A percentile compares a stretch with the other conserved stretches of the same genome.
Conservation (phyloP, 2,113 vertebrate species). For the Progne subis region DNA sequence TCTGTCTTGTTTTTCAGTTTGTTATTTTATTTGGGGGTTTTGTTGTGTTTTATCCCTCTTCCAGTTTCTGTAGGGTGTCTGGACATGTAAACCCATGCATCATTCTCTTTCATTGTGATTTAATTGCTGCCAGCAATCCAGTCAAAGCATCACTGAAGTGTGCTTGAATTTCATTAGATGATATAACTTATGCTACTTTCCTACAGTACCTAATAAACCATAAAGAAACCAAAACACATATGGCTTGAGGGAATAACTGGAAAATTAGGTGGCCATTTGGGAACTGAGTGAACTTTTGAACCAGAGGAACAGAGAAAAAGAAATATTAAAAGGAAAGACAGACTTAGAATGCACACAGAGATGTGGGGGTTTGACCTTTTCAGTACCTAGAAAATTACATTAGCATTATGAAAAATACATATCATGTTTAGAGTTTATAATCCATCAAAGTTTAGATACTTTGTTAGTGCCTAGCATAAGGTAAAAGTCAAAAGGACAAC, state of each 20-base stretch:
- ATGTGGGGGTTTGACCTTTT: constrained; percentile 77
- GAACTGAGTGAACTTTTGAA: constrained; percentile 89
- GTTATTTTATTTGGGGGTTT: constrained; percentile 66
- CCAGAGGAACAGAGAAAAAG: constrained; percentile 78
- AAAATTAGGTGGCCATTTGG: constrained; percentile 89
- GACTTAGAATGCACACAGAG: constrained; percentile 80
- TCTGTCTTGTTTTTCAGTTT: constrained; percentile 55
- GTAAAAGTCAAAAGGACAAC: constrained; percentile 82
- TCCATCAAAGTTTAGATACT: constrained; percentile 77
- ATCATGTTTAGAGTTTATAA: constrained; percentile 79
- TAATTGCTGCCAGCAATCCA: constrained; percentile 86
- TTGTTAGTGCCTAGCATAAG: constrained; percentile 77
- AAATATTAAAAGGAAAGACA: constrained; percentile 82
- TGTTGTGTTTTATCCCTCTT: constrained; percentile 46
- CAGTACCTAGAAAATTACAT: constrained; percentile 82
- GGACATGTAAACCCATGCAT: constrained; percentile 74
- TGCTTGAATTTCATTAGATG: constrained; percentile 88
- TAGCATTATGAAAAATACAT: constrained; percentile 85
- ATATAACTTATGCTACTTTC: constrained; percentile 89
- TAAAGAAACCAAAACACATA: constrained; percentile 89
- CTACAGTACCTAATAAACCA: constrained; percentile 88
- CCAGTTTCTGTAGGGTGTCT: constrained; percentile 71
- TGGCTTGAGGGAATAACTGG: constrained; percentile 88
- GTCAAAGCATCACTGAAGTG: constrained; percentile 83
- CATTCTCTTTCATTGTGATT: constrained; percentile 77